Evolutionary conservation across 2,888 invertebrate species (phyloP), one percentile per base, ranked within the genome.

Genomic region (Apodemia duryi): DNA sequence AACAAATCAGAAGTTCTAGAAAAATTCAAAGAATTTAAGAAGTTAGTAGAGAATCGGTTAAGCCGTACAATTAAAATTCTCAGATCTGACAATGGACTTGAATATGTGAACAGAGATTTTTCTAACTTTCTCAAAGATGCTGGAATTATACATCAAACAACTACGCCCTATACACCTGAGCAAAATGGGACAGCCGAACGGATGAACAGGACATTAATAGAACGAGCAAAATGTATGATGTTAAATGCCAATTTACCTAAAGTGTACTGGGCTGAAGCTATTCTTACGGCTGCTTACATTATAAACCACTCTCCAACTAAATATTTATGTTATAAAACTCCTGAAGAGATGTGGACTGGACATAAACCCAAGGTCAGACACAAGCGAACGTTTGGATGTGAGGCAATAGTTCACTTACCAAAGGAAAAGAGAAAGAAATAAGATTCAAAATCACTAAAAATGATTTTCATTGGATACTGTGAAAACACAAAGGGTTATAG

Each of bases 391-490:
- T 87, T 88, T 76, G 86, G 84, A 2, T 72, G 69, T 65, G 68
- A 73, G 49, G 73, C 71, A 7, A 74, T 74, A 71, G 68, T 72
- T 1, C 70, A 72, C 38, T 13, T 74, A n/a, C 72, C 72, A 1
- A 66, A 71, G 57, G 72, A 71, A 32, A 68, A 69, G 46, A 11
- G 69, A 1, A 71, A 61, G 62, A 74, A 74, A 35, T 71, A 64
- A 68, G 72, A 74, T 69, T 61, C 74, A 2, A 84, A 83, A 66
- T 69, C 77, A 63, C 68, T 70, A 28, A 71, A 73, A 65, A 67
- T 74, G 41, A 74, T 77, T n/a, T 77, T 83, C 52, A 73, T 83
- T 54, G 85, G 83, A 7, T 83, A 85, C 65, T 72, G 74, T 66
- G 79, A 78, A 38, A 61, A 71, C 46, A 68, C 68, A 2, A 79